phyloP scores from a whole-genome alignment of 2,113 vertebrate species.

The Salvelinus alpinus region DNA sequence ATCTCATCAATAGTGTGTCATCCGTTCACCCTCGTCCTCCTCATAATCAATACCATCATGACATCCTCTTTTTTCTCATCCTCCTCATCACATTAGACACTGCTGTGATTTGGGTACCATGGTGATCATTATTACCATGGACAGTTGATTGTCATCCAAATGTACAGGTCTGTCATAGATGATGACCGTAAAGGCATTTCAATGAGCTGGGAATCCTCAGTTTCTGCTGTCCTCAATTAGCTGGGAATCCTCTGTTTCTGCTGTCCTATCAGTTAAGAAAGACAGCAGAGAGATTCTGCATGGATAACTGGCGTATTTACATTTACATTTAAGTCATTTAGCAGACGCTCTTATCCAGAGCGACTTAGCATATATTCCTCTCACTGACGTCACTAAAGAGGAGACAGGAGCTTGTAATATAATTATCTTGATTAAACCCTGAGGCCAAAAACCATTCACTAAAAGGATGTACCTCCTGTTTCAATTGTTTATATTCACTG shows the following conservation, averaged over 20 bases:
- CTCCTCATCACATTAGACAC: neutral
- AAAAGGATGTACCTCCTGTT: too few relatives aligned
- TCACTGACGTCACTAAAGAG: constrained; percentile 40
- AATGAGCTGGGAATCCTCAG: too few relatives aligned
- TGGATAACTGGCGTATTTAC: constrained; percentile 36
- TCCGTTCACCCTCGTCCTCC: neutral
- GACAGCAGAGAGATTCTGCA: constrained; percentile 9
- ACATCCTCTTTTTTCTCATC: neutral
- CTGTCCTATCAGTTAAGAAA: neutral
- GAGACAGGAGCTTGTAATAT: constrained; percentile 20
- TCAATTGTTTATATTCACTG: too few relatives aligned
- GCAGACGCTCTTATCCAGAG: too few relatives aligned
- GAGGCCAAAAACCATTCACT: too few relatives aligned
- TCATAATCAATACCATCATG: neutral
- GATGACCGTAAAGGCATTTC: too few relatives aligned
- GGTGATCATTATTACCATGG: neutral
- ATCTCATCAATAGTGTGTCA: neutral
- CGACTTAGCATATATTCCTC: constrained; percentile 42
- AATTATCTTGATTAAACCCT: too few relatives aligned
- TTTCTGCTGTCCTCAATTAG: too few relatives aligned
- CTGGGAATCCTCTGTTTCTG: constrained; percentile 43
- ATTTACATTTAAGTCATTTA: too few relatives aligned
- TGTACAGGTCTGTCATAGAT: neutral
- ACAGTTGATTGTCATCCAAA: neutral
- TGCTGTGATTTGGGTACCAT: too few relatives aligned